Base-by-base conservation (phyloP, 2,888 invertebrate species). In the Hemicrepidius hirtus region DNA sequence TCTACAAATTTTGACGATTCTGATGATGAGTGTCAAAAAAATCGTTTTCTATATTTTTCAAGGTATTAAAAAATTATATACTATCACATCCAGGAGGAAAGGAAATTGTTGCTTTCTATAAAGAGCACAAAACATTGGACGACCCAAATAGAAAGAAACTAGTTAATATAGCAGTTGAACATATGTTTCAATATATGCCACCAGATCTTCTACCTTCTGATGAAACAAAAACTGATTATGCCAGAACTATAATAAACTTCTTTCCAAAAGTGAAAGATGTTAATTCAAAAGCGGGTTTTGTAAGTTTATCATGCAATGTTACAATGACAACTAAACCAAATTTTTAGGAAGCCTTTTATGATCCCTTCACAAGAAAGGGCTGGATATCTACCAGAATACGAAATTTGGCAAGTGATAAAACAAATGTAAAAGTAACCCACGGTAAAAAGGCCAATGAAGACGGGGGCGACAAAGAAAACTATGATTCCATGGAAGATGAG, bases 61-160 rank as follows among this genome's bases (percentile, higher is more conserved):
- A 7, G 10, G 35, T 10, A 7, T 35, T 35, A 35, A 5, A 35
- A 35, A 10, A 5, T 10, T 35, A 10, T 35, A 35, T 35, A 35
- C 35, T 35, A 10, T 10, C 35, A 5, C 35, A 35, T 35, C n/a
- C 35, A 35, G 35, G 35, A 5, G 35, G 35, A 35, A 35, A 10
- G 10, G 35, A 35, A 35, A 35, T 35, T 35, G 6, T 35, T 7
- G 5, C 35, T 35, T 35, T 35, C 35, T 35, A 35, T 35, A 35
- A 35, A 35, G 35, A 35, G 35, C 35, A 35, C 35, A 35, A 35
- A 35, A 35, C 35, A 35, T 35, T 35, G 35, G n/a, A n/a, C n/a
- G n/a, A n/a, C n/a, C n/a, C n/a, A n/a, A n/a, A n/a, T n/a, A n/a
- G n/a, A n/a, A n/a, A n/a, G n/a, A n/a, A n/a, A n/a, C n/a, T n/a